Conservation (phyloP, 2,797 vertebrate genomes). For the Periparus ater region DNA sequence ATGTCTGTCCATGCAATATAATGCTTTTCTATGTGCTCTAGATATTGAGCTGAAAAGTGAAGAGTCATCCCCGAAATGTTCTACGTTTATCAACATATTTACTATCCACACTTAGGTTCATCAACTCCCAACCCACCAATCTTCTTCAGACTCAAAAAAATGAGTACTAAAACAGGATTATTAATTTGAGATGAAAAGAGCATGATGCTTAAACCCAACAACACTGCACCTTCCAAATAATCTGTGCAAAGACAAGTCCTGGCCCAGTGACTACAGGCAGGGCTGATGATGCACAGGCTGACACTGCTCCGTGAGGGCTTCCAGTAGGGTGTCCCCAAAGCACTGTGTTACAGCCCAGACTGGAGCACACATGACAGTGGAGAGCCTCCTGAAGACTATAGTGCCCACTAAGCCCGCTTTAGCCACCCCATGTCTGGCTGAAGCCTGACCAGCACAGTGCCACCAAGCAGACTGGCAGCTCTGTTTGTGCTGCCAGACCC, state of each 20-base stretch:
- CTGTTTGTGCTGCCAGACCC: not conserved
- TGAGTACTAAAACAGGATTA: slow-evolving; percentile 6
- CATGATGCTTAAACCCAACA: not conserved
- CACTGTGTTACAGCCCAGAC: not conserved
- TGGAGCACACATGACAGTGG: not conserved
- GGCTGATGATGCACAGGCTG: not conserved
- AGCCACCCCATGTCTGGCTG: not conserved
- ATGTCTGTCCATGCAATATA: slow-evolving; percentile 50
- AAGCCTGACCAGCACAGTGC: accelerated
- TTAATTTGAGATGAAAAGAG: slow-evolving; percentile 14
- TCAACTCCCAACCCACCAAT: slow-evolving; percentile 38
- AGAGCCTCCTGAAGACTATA: not conserved
- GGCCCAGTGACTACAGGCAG: not conserved
- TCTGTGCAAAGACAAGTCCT: not conserved
- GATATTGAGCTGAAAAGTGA: slow-evolving; percentile 54
- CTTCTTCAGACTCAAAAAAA: not conserved
- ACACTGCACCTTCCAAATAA: not conserved
- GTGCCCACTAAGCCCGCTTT: not conserved
- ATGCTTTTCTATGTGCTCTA: slow-evolving; percentile 55
- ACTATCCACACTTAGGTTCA: slow-evolving; percentile 49
- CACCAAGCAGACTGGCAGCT: not conserved
- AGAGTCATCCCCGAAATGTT: slow-evolving; percentile 43
- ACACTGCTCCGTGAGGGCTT: not conserved
- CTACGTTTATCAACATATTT: slow-evolving; percentile 9
- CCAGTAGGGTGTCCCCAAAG: not conserved